phyloP scores from a whole-genome alignment of 2,797 vertebrate genomes.

The Sibirionetta formosa region DNA sequence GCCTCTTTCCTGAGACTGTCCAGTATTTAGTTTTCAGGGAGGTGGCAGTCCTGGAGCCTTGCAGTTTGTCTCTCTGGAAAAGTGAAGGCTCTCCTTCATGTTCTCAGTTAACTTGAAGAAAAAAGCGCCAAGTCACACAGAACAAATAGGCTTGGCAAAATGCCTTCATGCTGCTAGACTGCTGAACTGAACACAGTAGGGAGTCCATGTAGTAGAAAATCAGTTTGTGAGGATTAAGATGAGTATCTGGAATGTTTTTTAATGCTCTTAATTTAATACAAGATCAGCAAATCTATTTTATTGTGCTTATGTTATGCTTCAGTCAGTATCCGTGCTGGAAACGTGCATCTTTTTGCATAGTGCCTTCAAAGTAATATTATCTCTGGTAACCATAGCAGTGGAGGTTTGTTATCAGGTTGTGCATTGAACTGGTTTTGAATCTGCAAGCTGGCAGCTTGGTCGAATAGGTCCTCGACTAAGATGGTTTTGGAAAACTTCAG shows the following conservation, averaged over 20 bases:
- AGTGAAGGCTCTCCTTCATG: background rate
- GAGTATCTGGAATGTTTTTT: background rate
- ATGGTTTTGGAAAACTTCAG: background rate
- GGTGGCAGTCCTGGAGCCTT: background rate
- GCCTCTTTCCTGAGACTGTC: background rate
- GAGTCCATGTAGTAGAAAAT: background rate
- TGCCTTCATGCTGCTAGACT: background rate
- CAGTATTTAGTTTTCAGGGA: background rate
- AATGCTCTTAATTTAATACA: background rate
- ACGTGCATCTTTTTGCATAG: background rate
- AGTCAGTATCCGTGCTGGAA: background rate
- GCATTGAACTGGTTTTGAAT: background rate
- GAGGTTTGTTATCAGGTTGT: background rate
- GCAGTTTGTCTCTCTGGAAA: background rate
- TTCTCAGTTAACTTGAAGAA: background rate
- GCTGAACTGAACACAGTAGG: background rate
- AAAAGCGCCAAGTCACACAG: background rate
- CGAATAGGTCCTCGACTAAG: background rate
- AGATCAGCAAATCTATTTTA: background rate
- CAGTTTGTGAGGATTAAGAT: background rate
- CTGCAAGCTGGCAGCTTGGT: background rate
- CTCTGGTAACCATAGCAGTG: rapidly evolving
- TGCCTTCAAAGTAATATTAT: background rate
- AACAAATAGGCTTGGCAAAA: background rate
- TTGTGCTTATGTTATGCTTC: background rate